These are phyloP conservation scores for Asobara japonica DNA, from an alignment of 1,140 invertebrate genomes.

Conservation along the genomic window DNA sequence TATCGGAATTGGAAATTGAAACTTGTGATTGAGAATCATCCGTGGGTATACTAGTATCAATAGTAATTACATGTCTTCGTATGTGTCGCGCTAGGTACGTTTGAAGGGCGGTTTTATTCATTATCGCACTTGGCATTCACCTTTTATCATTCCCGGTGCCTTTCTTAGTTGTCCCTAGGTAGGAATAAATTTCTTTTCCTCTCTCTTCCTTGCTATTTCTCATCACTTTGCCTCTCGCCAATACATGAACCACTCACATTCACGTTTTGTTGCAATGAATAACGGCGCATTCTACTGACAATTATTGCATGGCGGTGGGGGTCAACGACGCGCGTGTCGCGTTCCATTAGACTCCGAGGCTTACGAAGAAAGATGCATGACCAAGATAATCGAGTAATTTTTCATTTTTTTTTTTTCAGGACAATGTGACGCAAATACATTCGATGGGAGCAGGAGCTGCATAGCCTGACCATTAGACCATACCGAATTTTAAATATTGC, in stretches of 20 bases:
- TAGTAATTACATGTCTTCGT: constrained; percentile 33
- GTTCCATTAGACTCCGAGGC: constrained; percentile 16
- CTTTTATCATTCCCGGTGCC: background rate
- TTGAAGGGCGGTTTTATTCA: background rate
- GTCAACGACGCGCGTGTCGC: constrained; percentile 24
- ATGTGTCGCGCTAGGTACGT: background rate
- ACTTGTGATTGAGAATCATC: constrained; percentile 26
- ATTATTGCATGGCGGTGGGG: constrained; percentile 22
- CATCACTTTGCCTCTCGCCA: background rate
- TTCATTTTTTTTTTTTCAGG: background rate
- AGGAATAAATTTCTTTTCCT: constrained; percentile 7
- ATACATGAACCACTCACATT: constrained; percentile 5
- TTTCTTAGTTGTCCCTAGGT: background rate
- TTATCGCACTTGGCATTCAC: background rate
- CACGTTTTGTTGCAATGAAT: constrained; percentile 20
- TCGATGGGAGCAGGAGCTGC: background rate
- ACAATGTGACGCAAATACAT: background rate
- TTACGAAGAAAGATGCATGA: background rate
- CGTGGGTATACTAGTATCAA: constrained; percentile 25
- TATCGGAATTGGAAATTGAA: constrained; percentile 30
- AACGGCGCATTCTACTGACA: constrained; percentile 24
- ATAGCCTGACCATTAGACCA: background rate
- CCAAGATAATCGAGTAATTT: constrained; percentile 16
- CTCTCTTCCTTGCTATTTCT: background rate
- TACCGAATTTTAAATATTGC: too few species aligned